phyloP scores from a whole-genome alignment of 2,888 invertebrate genomes.

The Leptopilina myrica region DNA sequence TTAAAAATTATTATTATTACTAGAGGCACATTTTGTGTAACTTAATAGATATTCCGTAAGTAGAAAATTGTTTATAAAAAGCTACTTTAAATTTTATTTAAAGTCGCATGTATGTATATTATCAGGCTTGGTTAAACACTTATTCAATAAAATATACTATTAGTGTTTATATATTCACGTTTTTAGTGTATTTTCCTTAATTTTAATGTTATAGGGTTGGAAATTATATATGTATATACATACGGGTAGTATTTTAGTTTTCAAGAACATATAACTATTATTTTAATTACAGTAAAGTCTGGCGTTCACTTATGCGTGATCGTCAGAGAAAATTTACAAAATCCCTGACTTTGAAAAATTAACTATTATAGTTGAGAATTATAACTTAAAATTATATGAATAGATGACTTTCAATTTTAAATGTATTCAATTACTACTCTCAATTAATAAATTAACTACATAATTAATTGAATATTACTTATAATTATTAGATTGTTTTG shows the following conservation, averaged over 20 bases:
- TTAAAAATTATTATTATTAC: too few species aligned
- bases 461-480: too few species aligned
- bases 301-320: constrained; percentile 57
- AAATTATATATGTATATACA: constrained; percentile 52
- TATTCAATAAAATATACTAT: constrained; percentile 60
- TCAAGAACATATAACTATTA: constrained; percentile 63
- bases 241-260: constrained; percentile 55
- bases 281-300: constrained; percentile 67
- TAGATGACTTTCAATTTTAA: too few species aligned
- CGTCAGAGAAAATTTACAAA: constrained; percentile 21
- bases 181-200: constrained; percentile 65
- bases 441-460: too few species aligned
- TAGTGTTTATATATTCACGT: constrained; percentile 66
- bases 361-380: background rate
- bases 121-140: background rate
- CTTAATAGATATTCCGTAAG: too few species aligned
- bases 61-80: too few species aligned
- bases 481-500: too few species aligned
- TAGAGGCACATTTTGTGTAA: too few species aligned
- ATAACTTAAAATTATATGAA: background rate
- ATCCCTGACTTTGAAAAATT: constrained; percentile 51
- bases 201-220: constrained; percentile 65
- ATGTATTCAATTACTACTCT: too few species aligned
- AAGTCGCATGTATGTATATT: too few species aligned
- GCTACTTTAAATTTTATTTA: too few species aligned